These are phyloP conservation scores for Drosophila parthenogenetica DNA, from an alignment of 2,888 invertebrate genomes.

Conservation along the genomic window DNA sequence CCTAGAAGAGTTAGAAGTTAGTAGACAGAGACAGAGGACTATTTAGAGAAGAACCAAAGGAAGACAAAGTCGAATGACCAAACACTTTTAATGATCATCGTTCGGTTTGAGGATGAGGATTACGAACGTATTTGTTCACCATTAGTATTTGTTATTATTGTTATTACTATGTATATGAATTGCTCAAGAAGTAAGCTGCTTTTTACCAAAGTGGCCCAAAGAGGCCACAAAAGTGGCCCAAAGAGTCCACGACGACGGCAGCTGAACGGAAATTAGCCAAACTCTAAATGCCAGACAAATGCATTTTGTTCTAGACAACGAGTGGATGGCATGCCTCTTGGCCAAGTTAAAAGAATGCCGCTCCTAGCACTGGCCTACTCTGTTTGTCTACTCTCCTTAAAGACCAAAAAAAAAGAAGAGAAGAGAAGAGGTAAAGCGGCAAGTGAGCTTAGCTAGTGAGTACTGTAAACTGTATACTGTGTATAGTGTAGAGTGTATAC, in stretches of 20 bases:
- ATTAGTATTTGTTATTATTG: constrained; percentile 83
- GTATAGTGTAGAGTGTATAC: not conserved
- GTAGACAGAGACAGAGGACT: not conserved
- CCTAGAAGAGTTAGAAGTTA: not conserved
- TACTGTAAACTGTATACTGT: not conserved
- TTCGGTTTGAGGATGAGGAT: constrained; percentile 44
- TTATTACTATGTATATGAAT: constrained; percentile 84
- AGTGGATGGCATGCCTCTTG: constrained; percentile 49
- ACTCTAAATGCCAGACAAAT: constrained; percentile 80
- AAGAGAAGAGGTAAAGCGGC: constrained; percentile 2
- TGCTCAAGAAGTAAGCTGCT: constrained; percentile 70
- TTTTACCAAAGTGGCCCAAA: constrained; percentile 47
- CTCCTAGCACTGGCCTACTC: constrained; percentile 34
- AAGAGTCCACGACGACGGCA: constrained; percentile 43
- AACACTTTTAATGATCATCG: constrained; percentile 73
- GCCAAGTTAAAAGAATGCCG: constrained; percentile 77
- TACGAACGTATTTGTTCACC: constrained; percentile 74
- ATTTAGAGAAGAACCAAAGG: constrained; percentile 7
- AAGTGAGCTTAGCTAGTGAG: constrained; percentile 1
- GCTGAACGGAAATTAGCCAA: constrained; percentile 81
- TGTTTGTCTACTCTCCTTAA: constrained; percentile 64
- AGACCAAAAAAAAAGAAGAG: constrained; percentile 19
- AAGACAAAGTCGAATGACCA: constrained; percentile 55
- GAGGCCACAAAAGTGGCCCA: constrained; percentile 49
- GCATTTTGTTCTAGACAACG: constrained; percentile 72